Conservation (phyloP, 2,888 invertebrate species). For the Cephonodes hylas region DNA sequence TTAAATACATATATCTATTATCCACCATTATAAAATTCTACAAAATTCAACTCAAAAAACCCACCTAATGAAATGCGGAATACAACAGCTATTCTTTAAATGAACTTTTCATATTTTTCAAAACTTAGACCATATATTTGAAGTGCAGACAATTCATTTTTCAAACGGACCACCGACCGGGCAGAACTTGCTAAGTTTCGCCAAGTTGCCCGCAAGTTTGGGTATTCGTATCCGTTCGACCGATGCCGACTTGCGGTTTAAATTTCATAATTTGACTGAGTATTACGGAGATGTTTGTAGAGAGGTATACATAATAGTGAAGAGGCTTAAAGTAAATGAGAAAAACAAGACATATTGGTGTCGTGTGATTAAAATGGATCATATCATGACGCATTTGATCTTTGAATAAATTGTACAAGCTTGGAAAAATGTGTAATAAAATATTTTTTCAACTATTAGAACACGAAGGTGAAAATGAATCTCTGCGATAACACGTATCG, state of each 20-base stretch:
- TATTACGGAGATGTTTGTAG: constrained; percentile 14
- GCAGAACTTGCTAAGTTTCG: not conserved
- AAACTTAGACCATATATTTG: constrained; percentile 72
- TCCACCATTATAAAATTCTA: not conserved
- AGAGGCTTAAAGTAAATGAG: no score
- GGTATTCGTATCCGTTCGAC: constrained; percentile 67
- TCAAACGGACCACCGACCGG: constrained; percentile 56
- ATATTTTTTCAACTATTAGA: no score
- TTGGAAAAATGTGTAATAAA: no score
- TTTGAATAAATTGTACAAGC: no score
- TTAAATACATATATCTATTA: no score
- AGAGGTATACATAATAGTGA: not conserved
- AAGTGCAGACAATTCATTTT: constrained; percentile 78
- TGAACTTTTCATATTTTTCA: constrained; percentile 54
- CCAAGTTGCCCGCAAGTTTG: constrained; percentile 42
- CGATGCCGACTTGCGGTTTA: constrained; percentile 42
- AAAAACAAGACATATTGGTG: no score
- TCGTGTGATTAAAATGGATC: no score
- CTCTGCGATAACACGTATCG: no score
- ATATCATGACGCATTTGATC: no score
- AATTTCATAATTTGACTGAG: constrained; percentile 62
- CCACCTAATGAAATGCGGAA: not conserved
- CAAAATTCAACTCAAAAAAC: not conserved
- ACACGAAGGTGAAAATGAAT: no score
- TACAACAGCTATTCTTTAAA: constrained; percentile 22